Conservation (phyloP, 1,140 invertebrate species). For the Acromyrmex heyeri region DNA sequence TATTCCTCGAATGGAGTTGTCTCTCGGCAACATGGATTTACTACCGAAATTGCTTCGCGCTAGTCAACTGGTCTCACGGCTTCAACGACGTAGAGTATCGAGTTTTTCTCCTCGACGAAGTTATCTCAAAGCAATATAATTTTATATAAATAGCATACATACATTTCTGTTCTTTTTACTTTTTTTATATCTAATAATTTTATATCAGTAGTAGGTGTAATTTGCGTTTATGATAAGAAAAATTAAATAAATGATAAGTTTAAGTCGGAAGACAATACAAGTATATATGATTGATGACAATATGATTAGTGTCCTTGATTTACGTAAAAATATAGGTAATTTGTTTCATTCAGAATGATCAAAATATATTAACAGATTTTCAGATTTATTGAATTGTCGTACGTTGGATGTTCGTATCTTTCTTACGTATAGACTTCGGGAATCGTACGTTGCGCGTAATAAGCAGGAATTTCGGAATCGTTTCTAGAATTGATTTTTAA, state of each 20-base stretch:
- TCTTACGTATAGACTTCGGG: slow-evolving; percentile 1
- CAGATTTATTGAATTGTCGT: not conserved
- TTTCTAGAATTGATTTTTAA: slow-evolving; percentile 83
- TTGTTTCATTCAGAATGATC: not conserved
- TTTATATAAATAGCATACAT: not conserved
- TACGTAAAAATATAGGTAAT: not conserved
- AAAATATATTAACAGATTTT: not conserved
- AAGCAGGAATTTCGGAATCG: not conserved
- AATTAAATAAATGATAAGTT: not conserved
- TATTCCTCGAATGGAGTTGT: slow-evolving; percentile 59
- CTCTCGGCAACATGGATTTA: slow-evolving; percentile 52
- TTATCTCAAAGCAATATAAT: slow-evolving; percentile 3
- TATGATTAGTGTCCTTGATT: not conserved
- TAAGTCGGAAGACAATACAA: not conserved
- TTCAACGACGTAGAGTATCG: not conserved
- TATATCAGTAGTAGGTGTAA: not conserved
- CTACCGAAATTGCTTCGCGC: slow-evolving; percentile 59
- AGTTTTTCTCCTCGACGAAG: slow-evolving; percentile 5
- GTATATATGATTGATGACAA: not conserved
- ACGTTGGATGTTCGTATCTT: not conserved
- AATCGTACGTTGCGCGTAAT: not conserved
- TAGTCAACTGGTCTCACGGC: slow-evolving; percentile 45
- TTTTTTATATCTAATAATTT: not conserved
- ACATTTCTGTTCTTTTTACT: not conserved
- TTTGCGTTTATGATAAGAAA: not conserved